Conservation (phyloP, 2,888 invertebrate genomes). For the Drosophila fulvimacula region DNA sequence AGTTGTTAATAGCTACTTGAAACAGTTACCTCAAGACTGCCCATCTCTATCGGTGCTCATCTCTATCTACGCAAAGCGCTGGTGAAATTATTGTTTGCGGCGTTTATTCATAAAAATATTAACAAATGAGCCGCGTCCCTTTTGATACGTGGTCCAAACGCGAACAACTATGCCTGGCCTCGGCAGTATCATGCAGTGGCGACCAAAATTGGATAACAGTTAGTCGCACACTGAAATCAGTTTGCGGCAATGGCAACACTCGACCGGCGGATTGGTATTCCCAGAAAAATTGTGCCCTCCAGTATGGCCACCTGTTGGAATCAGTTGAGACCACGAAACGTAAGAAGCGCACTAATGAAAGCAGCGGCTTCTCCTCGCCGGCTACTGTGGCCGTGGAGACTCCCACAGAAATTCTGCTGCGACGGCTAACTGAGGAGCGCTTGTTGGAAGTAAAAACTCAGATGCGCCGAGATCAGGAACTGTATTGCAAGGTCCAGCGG, state of each 20-base stretch:
- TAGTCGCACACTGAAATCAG: conserved; percentile 87
- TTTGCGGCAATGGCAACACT: conserved; percentile 86
- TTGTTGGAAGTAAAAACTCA: conserved; percentile 90
- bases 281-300: conserved; percentile 95
- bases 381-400: conserved; percentile 85
- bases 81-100: conserved; percentile 20
- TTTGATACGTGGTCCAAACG: conserved; percentile 94
- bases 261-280: conserved; percentile 93
- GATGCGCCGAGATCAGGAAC: conserved; percentile 89
- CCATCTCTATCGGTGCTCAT: conserved; percentile 37
- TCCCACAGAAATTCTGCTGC: conserved; percentile 91
- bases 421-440: conserved; percentile 91
- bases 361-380: conserved; percentile 64
- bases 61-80: conserved; percentile 23
- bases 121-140: conserved; percentile 88
- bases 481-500: conserved; percentile 89
- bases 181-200: conserved; percentile 95
- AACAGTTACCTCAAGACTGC: conserved; percentile 2
- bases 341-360: conserved; percentile 68
- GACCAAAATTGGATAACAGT: conserved; percentile 91
- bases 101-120: conserved; percentile 6
- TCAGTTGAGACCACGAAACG: conserved; percentile 90
- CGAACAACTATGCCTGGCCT: conserved; percentile 94
- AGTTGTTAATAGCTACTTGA: background rate
- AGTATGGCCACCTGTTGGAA: conserved; percentile 96